These are phyloP conservation scores for Troides oblongomaculatus DNA, from an alignment of 2,888 invertebrate species.

Conservation along the genomic window DNA sequence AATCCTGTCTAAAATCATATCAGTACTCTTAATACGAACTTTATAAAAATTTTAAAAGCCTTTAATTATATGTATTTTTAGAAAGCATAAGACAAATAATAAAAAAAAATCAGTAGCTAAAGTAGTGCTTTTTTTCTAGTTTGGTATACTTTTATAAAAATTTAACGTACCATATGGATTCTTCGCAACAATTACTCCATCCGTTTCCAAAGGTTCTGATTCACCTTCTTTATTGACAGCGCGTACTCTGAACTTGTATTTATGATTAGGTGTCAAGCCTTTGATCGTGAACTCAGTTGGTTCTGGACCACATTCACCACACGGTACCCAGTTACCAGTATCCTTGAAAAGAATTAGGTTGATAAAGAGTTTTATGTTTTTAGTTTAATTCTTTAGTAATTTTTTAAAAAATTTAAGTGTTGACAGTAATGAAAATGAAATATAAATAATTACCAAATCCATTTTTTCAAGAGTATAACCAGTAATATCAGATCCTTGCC, in stretches of 20 bases:
- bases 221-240: slow-evolving; percentile 99
- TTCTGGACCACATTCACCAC: slow-evolving; percentile 93
- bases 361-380: neutral
- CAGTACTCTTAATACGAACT: too few relatives aligned
- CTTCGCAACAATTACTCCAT: slow-evolving; percentile 92
- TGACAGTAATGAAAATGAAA: neutral
- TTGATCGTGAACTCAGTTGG: slow-evolving; percentile 91
- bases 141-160: neutral
- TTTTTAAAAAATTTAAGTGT: neutral
- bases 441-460: slow-evolving; percentile 83
- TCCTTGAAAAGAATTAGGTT: slow-evolving; percentile 69
- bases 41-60: too few relatives aligned
- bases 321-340: slow-evolving; percentile 97
- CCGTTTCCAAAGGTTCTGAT: slow-evolving; percentile 95
- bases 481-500: slow-evolving; percentile 92
- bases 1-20: too few relatives aligned
- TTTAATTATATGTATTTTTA: too few relatives aligned
- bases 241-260: slow-evolving; percentile 98
- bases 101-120: too few relatives aligned
- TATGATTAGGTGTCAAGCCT: slow-evolving; percentile 95
- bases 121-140: too few relatives aligned
- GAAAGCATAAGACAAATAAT: too few relatives aligned
- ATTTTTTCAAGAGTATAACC: slow-evolving; percentile 96
- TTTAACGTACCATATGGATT: slow-evolving; percentile 92
- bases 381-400: neutral